phyloP scores from a whole-genome alignment of 2,113 vertebrate species.

The Onychostruthus taczanowskii region DNA sequence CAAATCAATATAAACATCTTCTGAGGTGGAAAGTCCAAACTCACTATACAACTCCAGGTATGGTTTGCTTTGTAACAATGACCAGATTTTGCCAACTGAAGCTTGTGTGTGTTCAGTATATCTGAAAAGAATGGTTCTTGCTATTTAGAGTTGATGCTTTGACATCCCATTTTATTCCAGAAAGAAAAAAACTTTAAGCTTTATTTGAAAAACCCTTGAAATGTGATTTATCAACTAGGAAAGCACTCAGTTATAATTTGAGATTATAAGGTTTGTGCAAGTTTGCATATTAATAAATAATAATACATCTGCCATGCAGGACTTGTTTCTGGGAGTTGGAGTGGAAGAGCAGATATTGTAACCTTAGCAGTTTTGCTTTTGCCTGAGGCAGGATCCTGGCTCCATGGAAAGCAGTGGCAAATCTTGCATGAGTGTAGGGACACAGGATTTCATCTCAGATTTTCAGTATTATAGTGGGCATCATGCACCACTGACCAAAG shows the following conservation, averaged over 20 bases:
- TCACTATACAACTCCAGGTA: neutral
- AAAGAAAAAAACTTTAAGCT: neutral
- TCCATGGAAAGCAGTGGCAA: neutral
- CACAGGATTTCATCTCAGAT: neutral
- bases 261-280: constrained; percentile 19
- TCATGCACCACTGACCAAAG: neutral
- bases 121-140: neutral
- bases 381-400: constrained; percentile 22
- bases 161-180: neutral
- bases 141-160: neutral
- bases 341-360: constrained; percentile 43
- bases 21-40: neutral
- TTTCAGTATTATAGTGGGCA: neutral
- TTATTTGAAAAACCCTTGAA: neutral
- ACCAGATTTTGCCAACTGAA: neutral
- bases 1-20: neutral
- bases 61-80: neutral
- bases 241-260: constrained; percentile 7
- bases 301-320: constrained; percentile 45
- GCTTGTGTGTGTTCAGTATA: neutral
- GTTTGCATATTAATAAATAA: constrained; percentile 49
- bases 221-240: neutral
- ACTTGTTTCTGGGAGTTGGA: constrained; percentile 38
- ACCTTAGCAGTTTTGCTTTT: constrained; percentile 58
- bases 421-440: neutral